Evolutionary conservation across 2,888 invertebrate genomes (phyloP).

Genomic region (Euplexia lucipara): DNA sequence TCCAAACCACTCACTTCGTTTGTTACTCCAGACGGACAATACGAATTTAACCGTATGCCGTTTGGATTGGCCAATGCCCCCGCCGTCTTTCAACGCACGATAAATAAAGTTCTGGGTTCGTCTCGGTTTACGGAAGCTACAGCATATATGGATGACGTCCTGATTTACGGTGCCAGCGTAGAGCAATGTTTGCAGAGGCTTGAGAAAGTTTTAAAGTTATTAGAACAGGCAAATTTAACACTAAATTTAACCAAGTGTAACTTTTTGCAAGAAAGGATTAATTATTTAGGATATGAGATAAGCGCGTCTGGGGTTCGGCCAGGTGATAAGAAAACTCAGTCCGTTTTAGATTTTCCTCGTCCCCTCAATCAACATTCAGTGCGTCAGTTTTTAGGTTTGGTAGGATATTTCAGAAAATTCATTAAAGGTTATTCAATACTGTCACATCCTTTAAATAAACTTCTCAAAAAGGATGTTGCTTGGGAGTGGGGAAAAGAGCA

Average conservation of each 20-base stretch:
- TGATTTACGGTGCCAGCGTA: slow-evolving; percentile 1
- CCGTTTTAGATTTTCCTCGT: slow-evolving; percentile 15
- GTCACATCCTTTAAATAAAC: slow-evolving; percentile 7
- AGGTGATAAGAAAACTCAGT: slow-evolving; percentile 4
- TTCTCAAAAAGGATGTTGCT: not conserved
- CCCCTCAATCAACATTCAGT: slow-evolving; percentile 1
- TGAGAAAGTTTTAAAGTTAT: not conserved
- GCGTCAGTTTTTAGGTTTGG: slow-evolving; percentile 13
- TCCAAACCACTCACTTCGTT: slow-evolving; percentile 67
- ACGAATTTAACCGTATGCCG: slow-evolving; percentile 74
- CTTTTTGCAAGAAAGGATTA: slow-evolving; percentile 9
- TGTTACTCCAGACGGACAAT: slow-evolving; percentile 69
- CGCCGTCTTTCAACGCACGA: slow-evolving; percentile 45
- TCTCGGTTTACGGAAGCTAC: slow-evolving; percentile 10
- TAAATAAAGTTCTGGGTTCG: slow-evolving; percentile 38
- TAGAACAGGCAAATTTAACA: slow-evolving; percentile 16
- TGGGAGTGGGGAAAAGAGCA: slow-evolving; percentile 7
- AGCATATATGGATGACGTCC: slow-evolving; percentile 22
- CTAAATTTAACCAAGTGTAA: slow-evolving; percentile 23
- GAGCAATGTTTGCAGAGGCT: slow-evolving; percentile 9
- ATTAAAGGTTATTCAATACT: slow-evolving; percentile 6
- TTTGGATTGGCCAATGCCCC: slow-evolving; percentile 51
- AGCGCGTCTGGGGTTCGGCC: slow-evolving; percentile 35
- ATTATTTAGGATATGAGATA: slow-evolving; percentile 43
- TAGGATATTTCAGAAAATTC: slow-evolving; percentile 34